Base-by-base conservation (phyloP, 1,140 invertebrate genomes). In the Euwallacea similis region DNA sequence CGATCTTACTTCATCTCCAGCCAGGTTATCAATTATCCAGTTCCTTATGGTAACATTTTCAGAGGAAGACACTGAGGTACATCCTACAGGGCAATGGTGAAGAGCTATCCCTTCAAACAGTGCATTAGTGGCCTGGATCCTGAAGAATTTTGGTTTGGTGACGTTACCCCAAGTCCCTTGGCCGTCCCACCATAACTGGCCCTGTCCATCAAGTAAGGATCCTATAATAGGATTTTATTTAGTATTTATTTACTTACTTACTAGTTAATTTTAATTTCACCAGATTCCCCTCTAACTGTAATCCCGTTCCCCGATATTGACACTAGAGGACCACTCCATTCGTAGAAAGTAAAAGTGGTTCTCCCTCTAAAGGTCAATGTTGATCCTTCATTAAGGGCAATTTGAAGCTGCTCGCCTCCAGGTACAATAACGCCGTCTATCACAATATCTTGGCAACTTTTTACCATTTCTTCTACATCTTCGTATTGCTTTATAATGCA, bases 301-400 rank as follows among this genome's bases (percentile, higher is more conserved):
- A 73, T 42, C n/a, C 60, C 50, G 10, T 53, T 42, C 3, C 72
- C 67, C 7, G 43, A 42, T 54, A 73, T 42, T 7, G 8, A 43
- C 7, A 73, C 33, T 7, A 73, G 42, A 54, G 72, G 72, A 6
- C 72, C 72, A 43, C 3, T 53, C 67, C 72, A 73, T 7, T 63
- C 55, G 46, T 46, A 43, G 41, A 15, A 53, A 11, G 54, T 63
- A 55, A 73, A 73, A 8, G 46, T n/a, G 10, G 58, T 73, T 10
- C 8, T 70, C 15, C 72, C 72, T 70, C 62, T 46, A 60, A 73
- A 70, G 6, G 55, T 61, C 2, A 73, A 11, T 13, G 46, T 66
- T 11, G 61, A 44, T 8, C 72, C 72, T 15, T 42, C 43, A 21
- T n/a, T 16, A 10, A 73, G 16, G n/a, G 69, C 21, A 13, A 73